Conservation (phyloP, 2,113 vertebrate genomes). For the Pantherophis guttatus region DNA sequence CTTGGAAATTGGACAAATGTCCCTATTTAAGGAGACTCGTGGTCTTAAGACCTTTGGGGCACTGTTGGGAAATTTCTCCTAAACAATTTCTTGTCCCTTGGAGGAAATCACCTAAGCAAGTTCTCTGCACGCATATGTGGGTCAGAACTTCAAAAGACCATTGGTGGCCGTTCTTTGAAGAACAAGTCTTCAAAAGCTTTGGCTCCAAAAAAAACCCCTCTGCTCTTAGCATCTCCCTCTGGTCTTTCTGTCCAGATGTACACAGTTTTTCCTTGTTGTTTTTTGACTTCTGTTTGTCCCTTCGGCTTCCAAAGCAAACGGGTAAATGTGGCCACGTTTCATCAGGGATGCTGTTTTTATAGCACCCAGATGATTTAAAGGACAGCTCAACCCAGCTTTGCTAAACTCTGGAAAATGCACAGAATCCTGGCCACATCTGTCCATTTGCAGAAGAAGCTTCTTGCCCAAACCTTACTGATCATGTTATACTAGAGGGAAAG, state of each 20-base stretch:
- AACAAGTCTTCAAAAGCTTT: neutral
- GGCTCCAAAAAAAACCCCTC: no score
- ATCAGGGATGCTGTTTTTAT: neutral
- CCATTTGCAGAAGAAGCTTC: neutral
- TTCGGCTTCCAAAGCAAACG: neutral
- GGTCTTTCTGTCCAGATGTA: no score
- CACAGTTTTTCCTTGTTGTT: neutral
- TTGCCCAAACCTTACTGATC: neutral
- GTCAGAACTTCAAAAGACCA: neutral
- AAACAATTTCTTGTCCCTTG: no score
- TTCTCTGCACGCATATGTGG: neutral
- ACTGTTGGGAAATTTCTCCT: no score
- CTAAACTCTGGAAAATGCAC: neutral
- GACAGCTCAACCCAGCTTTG: neutral
- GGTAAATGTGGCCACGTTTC: neutral
- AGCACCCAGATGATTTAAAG: neutral
- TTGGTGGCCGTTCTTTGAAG: neutral
- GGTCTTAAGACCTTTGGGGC: no score
- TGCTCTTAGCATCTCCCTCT: rapidly evolving
- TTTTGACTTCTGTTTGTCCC: neutral
- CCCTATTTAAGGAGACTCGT: no score
- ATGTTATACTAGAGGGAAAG: neutral
- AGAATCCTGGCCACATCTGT: neutral
- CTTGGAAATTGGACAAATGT: no score
- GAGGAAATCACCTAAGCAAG: no score